Evolutionary conservation across 2,797 vertebrate genomes (phyloP).

Genomic region (Karalla daura): DNA sequence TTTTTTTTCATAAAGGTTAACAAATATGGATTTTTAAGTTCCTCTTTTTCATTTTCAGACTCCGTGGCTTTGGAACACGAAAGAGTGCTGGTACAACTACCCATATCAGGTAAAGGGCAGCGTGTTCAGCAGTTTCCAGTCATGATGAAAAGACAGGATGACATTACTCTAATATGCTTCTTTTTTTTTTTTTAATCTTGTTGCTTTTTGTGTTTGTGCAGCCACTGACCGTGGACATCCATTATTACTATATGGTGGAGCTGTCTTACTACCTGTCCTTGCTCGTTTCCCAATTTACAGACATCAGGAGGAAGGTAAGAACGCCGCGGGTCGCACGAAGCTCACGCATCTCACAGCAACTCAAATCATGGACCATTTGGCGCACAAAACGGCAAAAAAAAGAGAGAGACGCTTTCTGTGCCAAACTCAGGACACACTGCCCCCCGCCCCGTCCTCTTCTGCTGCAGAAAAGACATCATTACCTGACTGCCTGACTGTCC

Average conservation of each 20-base stretch:
- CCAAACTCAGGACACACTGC: neutral
- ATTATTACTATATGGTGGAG: slow-evolving; percentile 97
- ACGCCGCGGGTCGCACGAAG: neutral
- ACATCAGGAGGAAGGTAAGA: slow-evolving; percentile 99
- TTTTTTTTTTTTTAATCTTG: slow-evolving; percentile 24
- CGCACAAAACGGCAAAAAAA: neutral
- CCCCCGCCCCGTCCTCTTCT: neutral
- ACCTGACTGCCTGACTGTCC: slow-evolving; percentile 16
- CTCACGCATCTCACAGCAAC: slow-evolving; percentile 11
- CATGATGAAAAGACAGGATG: neutral
- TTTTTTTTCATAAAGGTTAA: slow-evolving; percentile 5
- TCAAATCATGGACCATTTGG: slow-evolving; percentile 1
- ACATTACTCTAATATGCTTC: slow-evolving; percentile 18
- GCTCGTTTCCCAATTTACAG: slow-evolving; percentile 97
- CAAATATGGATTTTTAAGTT: neutral
- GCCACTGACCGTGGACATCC: slow-evolving; percentile 94
- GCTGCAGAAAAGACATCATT: slow-evolving; percentile 4
- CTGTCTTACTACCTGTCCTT: slow-evolving; percentile 98
- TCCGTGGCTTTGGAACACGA: slow-evolving; percentile 97
- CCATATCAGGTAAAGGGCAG: slow-evolving; percentile 92
- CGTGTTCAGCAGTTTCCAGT: neutral
- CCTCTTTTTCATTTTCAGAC: slow-evolving; percentile 79
- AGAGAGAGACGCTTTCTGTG: neutral
- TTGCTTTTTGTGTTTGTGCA: slow-evolving; percentile 73
- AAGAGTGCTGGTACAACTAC: slow-evolving; percentile 97